A percentile compares a stretch with the other conserved stretches of the same genome.
These are phyloP conservation scores for Siniperca obscura DNA, from an alignment of 2,797 vertebrate species.

Conservation along the genomic window DNA sequence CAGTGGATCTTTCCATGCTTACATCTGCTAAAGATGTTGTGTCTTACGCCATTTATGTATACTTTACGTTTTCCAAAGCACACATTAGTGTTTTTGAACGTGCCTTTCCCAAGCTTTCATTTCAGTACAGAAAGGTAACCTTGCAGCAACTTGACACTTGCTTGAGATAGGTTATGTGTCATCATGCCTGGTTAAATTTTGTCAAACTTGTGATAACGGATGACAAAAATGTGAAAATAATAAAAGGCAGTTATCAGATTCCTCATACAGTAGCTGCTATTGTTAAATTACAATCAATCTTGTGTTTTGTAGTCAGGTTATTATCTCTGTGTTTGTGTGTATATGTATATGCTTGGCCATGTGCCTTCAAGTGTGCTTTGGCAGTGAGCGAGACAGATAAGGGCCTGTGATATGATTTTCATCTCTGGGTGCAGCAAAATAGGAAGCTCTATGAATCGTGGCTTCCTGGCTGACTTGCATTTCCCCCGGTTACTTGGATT, in stretches of 20 bases:
- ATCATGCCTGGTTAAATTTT: not conserved
- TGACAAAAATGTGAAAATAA: slow-evolving; percentile 13
- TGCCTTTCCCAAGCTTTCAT: not conserved
- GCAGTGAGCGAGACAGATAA: slow-evolving; percentile 67
- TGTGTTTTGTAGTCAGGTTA: slow-evolving; percentile 31
- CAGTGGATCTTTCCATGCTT: not conserved
- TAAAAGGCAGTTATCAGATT: slow-evolving; percentile 28
- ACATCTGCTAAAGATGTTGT: not conserved
- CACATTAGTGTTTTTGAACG: not conserved
- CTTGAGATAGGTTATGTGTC: not conserved
- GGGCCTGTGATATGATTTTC: slow-evolving; percentile 70
- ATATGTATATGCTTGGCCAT: slow-evolving; percentile 32
- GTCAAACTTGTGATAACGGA: not conserved
- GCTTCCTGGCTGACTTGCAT: slow-evolving; percentile 64
- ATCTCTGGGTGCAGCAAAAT: slow-evolving; percentile 63
- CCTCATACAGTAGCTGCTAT: not conserved
- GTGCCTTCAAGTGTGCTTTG: slow-evolving; percentile 67
- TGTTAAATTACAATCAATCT: slow-evolving; percentile 16
- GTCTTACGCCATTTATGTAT: not conserved
- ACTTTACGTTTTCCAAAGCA: not conserved
- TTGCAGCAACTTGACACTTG: slow-evolving; percentile 19
- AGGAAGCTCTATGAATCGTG: slow-evolving; percentile 71
- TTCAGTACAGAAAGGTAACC: not conserved
- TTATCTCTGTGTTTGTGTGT: slow-evolving; percentile 49
- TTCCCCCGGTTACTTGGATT: slow-evolving; percentile 31